Percentiles rank a stretch among this genome's conserved stretches.
Conservation (phyloP, 2,797 vertebrate species). For the Gymnoscopelus microlampas region DNA sequence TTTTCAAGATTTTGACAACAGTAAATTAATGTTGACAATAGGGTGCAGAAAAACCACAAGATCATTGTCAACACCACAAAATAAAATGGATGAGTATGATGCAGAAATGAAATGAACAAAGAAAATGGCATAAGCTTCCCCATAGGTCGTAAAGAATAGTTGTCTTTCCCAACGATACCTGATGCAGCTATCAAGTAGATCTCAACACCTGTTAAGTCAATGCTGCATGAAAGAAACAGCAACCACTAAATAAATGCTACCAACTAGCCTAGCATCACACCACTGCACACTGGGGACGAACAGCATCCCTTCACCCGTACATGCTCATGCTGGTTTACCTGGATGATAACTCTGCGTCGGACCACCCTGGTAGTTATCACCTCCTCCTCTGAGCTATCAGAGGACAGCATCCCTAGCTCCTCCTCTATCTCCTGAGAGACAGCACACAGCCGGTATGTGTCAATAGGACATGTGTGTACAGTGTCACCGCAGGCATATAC, state of each 20-base stretch:
- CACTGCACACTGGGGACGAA: conserved; percentile 4
- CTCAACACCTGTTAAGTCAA: background rate
- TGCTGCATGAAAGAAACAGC: background rate
- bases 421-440: conserved; percentile 90
- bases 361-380: conserved; percentile 96
- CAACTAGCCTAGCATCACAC: conserved; percentile 23
- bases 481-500: conserved; percentile 34
- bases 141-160: background rate
- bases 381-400: conserved; percentile 95
- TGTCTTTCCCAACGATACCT: background rate
- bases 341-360: conserved; percentile 95
- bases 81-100: background rate
- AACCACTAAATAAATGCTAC: background rate
- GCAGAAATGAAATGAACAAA: background rate
- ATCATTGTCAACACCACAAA: background rate
- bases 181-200: too few relatives aligned
- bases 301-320: conserved; percentile 43
- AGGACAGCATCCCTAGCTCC: conserved; percentile 92
- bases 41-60: background rate
- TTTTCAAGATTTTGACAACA: background rate
- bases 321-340: conserved; percentile 83
- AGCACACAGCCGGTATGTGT: conserved; percentile 77
- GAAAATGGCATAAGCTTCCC: background rate
- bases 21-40: background rate
- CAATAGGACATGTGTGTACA: conserved; percentile 24